phyloP scores from a whole-genome alignment of 2,888 invertebrate species.

The Oxystoma pomonae region DNA sequence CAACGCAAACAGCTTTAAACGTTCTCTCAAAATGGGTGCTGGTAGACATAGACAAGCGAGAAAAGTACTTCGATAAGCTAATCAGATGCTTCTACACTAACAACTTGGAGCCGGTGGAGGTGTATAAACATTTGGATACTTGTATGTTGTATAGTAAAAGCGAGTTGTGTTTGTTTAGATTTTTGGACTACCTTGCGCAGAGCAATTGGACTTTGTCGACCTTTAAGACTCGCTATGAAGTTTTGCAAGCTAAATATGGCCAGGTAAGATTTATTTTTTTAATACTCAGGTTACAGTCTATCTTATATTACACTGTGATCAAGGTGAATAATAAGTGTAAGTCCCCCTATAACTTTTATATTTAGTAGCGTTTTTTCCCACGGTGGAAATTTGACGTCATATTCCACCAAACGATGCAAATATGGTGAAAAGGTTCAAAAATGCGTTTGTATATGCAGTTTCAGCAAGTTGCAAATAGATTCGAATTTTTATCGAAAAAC shows the following conservation, averaged over 20 bases:
- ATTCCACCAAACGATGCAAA: too few relatives aligned
- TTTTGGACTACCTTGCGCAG: slow-evolving; percentile 48
- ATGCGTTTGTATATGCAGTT: too few relatives aligned
- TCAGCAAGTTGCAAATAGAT: too few relatives aligned
- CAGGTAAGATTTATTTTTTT: slow-evolving; percentile 38
- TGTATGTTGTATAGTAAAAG: slow-evolving; percentile 56
- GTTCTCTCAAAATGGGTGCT: slow-evolving; percentile 55
- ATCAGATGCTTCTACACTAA: slow-evolving; percentile 51
- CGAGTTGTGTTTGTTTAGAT: slow-evolving; percentile 54
- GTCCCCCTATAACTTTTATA: too few relatives aligned
- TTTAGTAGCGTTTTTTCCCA: too few relatives aligned
- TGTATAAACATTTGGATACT: slow-evolving; percentile 54
- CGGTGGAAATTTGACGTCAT: too few relatives aligned
- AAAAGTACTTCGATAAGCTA: slow-evolving; percentile 53
- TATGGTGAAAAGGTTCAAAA: too few relatives aligned
- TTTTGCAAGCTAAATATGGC: slow-evolving; percentile 48
- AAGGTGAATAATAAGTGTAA: too few relatives aligned
- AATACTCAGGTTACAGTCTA: neutral
- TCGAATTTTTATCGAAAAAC: too few relatives aligned
- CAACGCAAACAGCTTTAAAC: slow-evolving; percentile 46
- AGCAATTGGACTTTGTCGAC: slow-evolving; percentile 51
- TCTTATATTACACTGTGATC: too few relatives aligned
- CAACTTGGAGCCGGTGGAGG: slow-evolving; percentile 48
- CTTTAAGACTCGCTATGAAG: slow-evolving; percentile 50
- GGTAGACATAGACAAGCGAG: slow-evolving; percentile 49